phyloP scores from a whole-genome alignment of 2,797 vertebrate genomes.

The Tamandua tetradactyla region DNA sequence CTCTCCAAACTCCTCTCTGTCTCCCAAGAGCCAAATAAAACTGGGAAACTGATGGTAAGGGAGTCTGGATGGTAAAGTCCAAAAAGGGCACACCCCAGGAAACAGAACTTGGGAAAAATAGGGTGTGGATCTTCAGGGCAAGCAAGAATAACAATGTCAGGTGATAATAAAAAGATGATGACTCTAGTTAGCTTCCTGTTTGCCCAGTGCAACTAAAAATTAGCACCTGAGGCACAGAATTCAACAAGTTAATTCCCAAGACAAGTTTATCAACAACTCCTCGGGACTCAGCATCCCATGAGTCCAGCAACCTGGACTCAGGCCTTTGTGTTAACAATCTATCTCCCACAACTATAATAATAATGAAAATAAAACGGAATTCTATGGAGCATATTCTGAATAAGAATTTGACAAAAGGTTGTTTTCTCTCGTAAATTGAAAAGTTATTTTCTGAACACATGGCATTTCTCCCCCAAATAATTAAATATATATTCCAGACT shows the following conservation, averaged over 20 bases:
- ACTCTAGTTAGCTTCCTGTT: neutral
- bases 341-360: neutral
- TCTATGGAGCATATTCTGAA: constrained; percentile 1
- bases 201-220: neutral
- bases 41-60: neutral
- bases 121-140: neutral
- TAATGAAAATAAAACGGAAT: constrained; percentile 26
- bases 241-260: neutral
- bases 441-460: constrained; percentile 42
- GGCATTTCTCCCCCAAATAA: neutral
- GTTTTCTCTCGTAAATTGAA: constrained; percentile 32
- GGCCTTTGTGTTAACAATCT: neutral
- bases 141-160: neutral
- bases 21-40: constrained; percentile 4
- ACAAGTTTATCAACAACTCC: neutral
- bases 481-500: constrained; percentile 1
- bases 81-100: neutral
- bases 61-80: neutral
- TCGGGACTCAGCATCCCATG: neutral
- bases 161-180: neutral
- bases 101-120: neutral
- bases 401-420: neutral
- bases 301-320: neutral
- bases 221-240: neutral
- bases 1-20: neutral